Base-by-base conservation (phyloP, 2,888 invertebrate genomes). In the Syrista parreyssii region DNA sequence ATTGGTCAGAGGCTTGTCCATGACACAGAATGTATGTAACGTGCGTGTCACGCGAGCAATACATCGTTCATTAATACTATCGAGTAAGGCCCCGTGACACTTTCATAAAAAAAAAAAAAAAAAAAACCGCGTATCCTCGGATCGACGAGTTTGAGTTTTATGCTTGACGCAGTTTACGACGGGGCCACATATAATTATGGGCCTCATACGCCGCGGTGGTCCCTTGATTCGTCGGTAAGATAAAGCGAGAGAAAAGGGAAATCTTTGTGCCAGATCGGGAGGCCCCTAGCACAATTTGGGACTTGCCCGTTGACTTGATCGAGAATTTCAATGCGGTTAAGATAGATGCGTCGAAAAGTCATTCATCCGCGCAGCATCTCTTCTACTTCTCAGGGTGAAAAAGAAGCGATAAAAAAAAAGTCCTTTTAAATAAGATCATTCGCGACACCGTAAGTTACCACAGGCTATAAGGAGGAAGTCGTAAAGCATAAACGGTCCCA, bases 71-170 rank as follows among this genome's bases (percentile, higher is more conserved):
- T 55, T 55, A 55, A 55, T 55, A 23, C 55, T 55, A 23, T 55
- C 23, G 9, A 55, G 55, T 55, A 55, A 55, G 55, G 55, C 55
- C 2, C 23, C 9, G 9, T 55, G 23, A 55, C 23, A 55, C 55
- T 23, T 55, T 34, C 6, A 1, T 34, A 6, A 9, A 4, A 4
- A 3, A 34, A 1, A 34, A 6, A 40, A 40, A 55, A 23, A 55
- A 40, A 15, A 55, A 15, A 15, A 23, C 23, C 71, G 71, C 31
- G 30, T 71, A 32, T 71, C 30, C 71, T 30, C 4, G 76, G 78
- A 76, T 74, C 68, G 76, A 76, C 78, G 78, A 76, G 73, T 73
- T 76, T 71, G 33, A 40, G 78, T 76, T 76, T 78, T 33, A 74
- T 35, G 78, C 73, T 76, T 74, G 35, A 35, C 76, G 78, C 75